Conservation (phyloP, 2,888 invertebrate species). For the Parnassius smintheus region DNA sequence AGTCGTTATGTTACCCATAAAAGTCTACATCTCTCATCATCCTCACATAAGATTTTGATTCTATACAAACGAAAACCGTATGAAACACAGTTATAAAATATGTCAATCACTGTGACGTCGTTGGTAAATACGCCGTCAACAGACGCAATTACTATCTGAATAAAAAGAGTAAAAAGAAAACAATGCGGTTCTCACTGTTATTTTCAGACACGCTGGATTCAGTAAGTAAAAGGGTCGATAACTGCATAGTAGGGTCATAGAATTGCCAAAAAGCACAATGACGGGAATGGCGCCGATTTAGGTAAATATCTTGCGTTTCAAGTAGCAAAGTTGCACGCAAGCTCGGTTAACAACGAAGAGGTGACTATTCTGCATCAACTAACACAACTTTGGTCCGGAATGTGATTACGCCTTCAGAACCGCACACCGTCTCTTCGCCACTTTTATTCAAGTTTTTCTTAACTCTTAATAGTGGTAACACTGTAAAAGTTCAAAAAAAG, state of each 20-base stretch:
- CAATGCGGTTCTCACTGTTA: constrained; percentile 2
- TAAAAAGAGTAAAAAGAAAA: too few relatives aligned
- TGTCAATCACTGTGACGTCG: too few relatives aligned
- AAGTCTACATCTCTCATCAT: too few relatives aligned
- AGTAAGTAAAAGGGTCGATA: constrained; percentile 16
- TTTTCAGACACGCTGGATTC: constrained; percentile 26
- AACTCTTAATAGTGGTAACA: constrained; percentile 66
- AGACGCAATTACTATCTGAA: too few relatives aligned
- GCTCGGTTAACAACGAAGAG: constrained; percentile 52
- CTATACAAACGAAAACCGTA: too few relatives aligned
- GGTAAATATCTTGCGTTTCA: constrained; percentile 61
- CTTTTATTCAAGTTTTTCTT: constrained; percentile 71
- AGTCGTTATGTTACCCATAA: too few relatives aligned
- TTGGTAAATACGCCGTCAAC: too few relatives aligned
- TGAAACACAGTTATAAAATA: too few relatives aligned
- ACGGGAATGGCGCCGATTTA: constrained; percentile 51
- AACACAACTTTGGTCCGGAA: constrained; percentile 47
- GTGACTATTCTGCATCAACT: constrained; percentile 48
- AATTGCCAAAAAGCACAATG: constrained; percentile 73
- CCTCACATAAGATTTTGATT: too few relatives aligned
- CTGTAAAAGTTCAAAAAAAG: constrained; percentile 77
- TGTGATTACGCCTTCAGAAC: constrained; percentile 58
- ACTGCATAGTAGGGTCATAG: constrained; percentile 46
- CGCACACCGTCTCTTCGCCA: constrained; percentile 46
- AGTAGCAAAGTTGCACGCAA: constrained; percentile 51